Conservation (phyloP, 2,113 vertebrate genomes). For the Lethenteron reissneri region DNA sequence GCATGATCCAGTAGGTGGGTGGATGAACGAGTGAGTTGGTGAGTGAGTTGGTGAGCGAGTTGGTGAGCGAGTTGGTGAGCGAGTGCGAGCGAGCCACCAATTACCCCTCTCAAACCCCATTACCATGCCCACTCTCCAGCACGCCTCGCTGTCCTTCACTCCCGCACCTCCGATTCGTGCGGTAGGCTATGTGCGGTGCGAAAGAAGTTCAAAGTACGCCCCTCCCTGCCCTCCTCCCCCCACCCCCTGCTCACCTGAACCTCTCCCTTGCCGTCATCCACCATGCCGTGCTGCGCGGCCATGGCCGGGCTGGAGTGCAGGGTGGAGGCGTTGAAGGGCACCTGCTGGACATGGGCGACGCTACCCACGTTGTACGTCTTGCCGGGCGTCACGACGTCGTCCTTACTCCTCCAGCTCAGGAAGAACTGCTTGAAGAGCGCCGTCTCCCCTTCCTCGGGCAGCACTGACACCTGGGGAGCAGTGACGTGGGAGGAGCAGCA, state of each 20-base stretch:
- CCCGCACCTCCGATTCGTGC: too few relatives aligned
- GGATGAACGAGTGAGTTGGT: too few relatives aligned
- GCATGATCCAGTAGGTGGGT: too few relatives aligned
- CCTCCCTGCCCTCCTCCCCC: too few relatives aligned
- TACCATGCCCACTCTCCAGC: too few relatives aligned
- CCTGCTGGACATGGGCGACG: conserved; percentile 21
- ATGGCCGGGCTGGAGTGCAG: conserved; percentile 23
- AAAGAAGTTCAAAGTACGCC: too few relatives aligned
- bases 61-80: too few relatives aligned
- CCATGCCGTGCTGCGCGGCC: conserved; percentile 33
- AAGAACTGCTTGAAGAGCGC: conserved; percentile 35
- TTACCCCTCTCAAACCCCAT: too few relatives aligned
- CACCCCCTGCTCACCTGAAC: conserved; percentile 18
- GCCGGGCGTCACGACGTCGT: conserved; percentile 20
- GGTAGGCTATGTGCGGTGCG: too few relatives aligned
- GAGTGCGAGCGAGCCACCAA: too few relatives aligned
- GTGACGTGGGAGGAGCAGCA: not conserved
- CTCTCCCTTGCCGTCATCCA: conserved; percentile 29
- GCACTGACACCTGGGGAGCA: conserved; percentile 20
- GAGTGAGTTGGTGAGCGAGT: too few relatives aligned
- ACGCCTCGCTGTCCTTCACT: too few relatives aligned
- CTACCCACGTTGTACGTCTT: conserved; percentile 17
- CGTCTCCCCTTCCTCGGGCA: conserved; percentile 24
- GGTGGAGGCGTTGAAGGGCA: conserved; percentile 25
- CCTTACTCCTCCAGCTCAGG: conserved; percentile 25